phyloP scores from a whole-genome alignment of 2,797 vertebrate species.

The Podarcis lilfordi region DNA sequence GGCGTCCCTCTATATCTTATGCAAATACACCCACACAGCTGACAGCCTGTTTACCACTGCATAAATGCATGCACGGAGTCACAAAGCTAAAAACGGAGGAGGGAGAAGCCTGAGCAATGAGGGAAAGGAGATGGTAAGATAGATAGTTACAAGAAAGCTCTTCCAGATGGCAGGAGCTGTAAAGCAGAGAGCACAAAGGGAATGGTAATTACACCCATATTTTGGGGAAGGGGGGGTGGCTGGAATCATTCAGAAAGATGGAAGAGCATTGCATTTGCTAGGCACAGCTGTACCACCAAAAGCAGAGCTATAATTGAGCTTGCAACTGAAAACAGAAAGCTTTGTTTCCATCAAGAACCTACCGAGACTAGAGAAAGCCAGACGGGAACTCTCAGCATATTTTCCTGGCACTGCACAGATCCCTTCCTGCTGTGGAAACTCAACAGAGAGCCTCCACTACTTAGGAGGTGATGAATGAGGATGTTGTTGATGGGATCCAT shows the following conservation, averaged over 20 bases:
- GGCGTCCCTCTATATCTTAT: neutral
- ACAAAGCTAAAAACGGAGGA: conserved; percentile 12
- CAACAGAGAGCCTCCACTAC: neutral
- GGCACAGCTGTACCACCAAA: conserved; percentile 21
- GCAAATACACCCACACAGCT: neutral
- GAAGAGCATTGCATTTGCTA: conserved; percentile 8
- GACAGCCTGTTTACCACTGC: neutral
- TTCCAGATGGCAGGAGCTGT: conserved; percentile 39
- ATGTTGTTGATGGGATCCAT: neutral
- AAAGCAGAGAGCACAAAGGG: conserved; percentile 30
- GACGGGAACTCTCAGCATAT: neutral
- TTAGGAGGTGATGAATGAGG: neutral
- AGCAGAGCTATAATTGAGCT: conserved; percentile 27
- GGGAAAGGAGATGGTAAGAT: conserved; percentile 15
- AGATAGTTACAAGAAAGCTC: conserved; percentile 14
- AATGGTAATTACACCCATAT: conserved; percentile 27
- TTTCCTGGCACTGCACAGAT: neutral
- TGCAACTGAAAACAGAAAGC: conserved; percentile 4
- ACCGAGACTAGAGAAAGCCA: neutral
- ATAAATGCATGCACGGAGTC: conserved; percentile 8
- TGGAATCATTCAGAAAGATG: conserved; percentile 6
- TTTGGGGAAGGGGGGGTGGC: neutral
- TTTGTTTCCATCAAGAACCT: conserved; percentile 19
- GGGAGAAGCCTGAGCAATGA: neutral
- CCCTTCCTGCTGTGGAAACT: neutral